phyloP scores from a whole-genome alignment of 2,888 invertebrate species.

The Phorcus lineatus region DNA sequence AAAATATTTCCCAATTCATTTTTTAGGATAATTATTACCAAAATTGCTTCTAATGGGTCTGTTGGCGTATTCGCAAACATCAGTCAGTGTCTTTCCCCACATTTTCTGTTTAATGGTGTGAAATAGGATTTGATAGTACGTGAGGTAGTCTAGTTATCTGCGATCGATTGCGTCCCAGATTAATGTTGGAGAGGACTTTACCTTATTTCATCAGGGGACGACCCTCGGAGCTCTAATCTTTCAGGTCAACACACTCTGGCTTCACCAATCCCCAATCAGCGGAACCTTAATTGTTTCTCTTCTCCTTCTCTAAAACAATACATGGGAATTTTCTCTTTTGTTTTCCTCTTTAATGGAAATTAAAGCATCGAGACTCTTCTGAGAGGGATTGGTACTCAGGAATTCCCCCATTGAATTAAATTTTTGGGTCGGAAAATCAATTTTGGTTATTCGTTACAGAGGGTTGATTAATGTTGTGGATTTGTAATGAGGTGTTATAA shows the following conservation, averaged over 20 bases:
- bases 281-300: background rate
- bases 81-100: too few relatives aligned
- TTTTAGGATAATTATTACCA: too few relatives aligned
- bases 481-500: background rate
- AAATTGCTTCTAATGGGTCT: too few relatives aligned
- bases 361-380: too few relatives aligned
- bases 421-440: too few relatives aligned
- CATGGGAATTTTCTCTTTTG: background rate
- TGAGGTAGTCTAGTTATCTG: background rate
- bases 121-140: background rate
- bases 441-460: too few relatives aligned
- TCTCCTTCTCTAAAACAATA: background rate
- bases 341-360: background rate
- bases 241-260: background rate
- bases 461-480: too few relatives aligned
- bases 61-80: too few relatives aligned
- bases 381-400: too few relatives aligned
- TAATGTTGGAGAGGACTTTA: conserved; percentile 11
- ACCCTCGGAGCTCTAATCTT: conserved; percentile 1
- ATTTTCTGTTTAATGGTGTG: background rate
- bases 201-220: background rate
- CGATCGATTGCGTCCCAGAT: background rate
- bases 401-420: too few relatives aligned
- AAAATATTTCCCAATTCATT: too few relatives aligned
- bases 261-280: background rate